Base-by-base conservation (phyloP, 2,888 invertebrate species). In the Heliconius sara region DNA sequence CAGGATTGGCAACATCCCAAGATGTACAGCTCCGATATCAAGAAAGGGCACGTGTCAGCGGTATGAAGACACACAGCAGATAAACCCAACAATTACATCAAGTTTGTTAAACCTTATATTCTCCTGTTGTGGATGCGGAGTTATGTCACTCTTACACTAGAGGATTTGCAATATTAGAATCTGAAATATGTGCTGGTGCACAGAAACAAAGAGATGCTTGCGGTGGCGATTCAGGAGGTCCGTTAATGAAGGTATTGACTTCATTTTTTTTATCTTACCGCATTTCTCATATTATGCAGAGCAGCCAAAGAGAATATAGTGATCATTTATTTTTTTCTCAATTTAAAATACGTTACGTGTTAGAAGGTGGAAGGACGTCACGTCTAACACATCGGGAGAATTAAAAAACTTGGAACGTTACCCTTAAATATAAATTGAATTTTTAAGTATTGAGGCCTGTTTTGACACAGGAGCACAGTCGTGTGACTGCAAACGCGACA, bases 201-300 rank as follows among this genome's bases (percentile, higher is more conserved):
- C 90, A 92, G 72, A 84, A 88, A 0, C 96, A 96, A 77, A 92
- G 95, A 79, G 96, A 96, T 84, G 95, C 96, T 0, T 96, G 96
- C 82, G 94, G 92, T 0, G 96, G 96, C 1, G 96, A 97, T 85
- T 96, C 96, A 1, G 97, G 96, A 9, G 96, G 96, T 9, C 96
- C 96, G 39, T 89, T 95, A 1, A 93, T 94, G 92, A 94, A 93
- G 92, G 95, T 65, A 65, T 30, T 30, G 30, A 4, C 0, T 16
- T 13, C 12, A 63, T 13, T 47, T 47, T 34, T 47, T 47, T 47
- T 16, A 13, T 47, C 4, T 5, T 47, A 47, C 16, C 52, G 2
- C 52, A 0, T 52, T 2, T 52, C 10, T n/a, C 3, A 4, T 2
- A 1, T n/a, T n/a, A 60, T n/a, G 0, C 2, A 13, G 27, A 2